Percentiles rank a stretch among this genome's conserved stretches.
These are phyloP conservation scores for Drosophila monieri DNA, from an alignment of 2,888 invertebrate species.

Conservation along the genomic window DNA sequence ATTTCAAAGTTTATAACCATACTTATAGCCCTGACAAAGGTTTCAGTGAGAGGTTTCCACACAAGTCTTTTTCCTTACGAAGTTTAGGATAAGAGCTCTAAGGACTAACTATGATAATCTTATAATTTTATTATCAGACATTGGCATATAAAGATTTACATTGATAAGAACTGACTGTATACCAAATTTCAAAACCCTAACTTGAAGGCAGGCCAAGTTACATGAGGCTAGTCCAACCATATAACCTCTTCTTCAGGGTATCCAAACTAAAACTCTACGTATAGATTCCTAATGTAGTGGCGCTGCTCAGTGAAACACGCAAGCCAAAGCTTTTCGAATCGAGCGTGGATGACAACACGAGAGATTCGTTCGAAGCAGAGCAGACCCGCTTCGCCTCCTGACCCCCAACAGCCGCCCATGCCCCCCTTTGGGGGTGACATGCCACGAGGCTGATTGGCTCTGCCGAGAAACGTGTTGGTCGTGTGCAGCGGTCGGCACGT, in stretches of 20 bases:
- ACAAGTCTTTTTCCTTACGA: not conserved
- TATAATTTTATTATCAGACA: not conserved
- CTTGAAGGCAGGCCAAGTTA: not conserved
- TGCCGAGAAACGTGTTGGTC: slow-evolving; percentile 64
- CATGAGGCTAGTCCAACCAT: not conserved
- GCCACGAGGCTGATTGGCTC: slow-evolving; percentile 47
- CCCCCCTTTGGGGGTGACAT: not conserved
- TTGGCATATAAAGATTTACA: not conserved
- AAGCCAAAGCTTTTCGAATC: slow-evolving; percentile 20
- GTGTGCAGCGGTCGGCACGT: slow-evolving; percentile 68
- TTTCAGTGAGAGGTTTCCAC: too few species aligned
- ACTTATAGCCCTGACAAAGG: not conserved
- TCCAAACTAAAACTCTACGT: slow-evolving; percentile 24
- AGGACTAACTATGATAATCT: not conserved
- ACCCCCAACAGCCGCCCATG: not conserved
- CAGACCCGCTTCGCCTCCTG: slow-evolving; percentile 15
- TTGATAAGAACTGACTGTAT: not conserved
- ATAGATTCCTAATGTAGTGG: slow-evolving; percentile 11
- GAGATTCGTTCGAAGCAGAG: slow-evolving; percentile 7
- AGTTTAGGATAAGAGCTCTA: not conserved
- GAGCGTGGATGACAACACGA: slow-evolving; percentile 39
- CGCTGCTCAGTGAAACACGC: slow-evolving; percentile 13
- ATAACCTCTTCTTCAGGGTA: slow-evolving; percentile 21
- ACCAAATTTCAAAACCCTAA: not conserved
- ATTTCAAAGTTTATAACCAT: not conserved